A percentile compares a stretch with the other conserved stretches of the same genome.
These are phyloP conservation scores for Oreochromis tanganicae DNA, from an alignment of 2,113 vertebrate species.

Conservation along the genomic window DNA sequence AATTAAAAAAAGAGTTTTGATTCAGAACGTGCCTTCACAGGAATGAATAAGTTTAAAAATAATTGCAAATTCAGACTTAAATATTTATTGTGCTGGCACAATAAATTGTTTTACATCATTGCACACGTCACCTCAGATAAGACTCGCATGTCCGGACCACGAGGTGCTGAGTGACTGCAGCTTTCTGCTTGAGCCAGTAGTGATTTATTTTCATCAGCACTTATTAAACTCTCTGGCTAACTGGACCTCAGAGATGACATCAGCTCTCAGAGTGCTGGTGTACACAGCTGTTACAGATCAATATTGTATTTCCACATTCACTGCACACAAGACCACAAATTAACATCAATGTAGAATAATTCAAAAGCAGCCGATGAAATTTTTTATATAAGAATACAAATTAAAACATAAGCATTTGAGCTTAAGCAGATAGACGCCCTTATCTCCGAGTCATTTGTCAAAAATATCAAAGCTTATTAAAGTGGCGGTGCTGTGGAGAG, in stretches of 20 bases:
- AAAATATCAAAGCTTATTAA: background rate
- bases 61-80: background rate
- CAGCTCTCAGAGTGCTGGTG: background rate
- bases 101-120: background rate
- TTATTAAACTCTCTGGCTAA: constrained; percentile 3
- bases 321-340: background rate
- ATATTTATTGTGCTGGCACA: background rate
- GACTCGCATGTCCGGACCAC: background rate
- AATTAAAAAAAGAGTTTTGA: background rate
- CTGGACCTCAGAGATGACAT: background rate
- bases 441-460: background rate
- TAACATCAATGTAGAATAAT: background rate
- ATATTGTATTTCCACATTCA: background rate
- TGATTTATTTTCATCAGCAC: constrained; percentile 18
- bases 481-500: background rate
- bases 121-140: background rate
- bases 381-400: background rate
- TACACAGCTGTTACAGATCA: background rate
- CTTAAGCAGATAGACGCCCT: background rate
- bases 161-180: background rate
- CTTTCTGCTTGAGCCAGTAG: background rate
- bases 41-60: background rate
- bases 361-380: background rate
- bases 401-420: background rate
- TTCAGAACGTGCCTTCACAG: background rate